Evolutionary conservation across 2,113 vertebrate genomes (phyloP).

Genomic region (Calyptommatus sinebrachiatus): DNA sequence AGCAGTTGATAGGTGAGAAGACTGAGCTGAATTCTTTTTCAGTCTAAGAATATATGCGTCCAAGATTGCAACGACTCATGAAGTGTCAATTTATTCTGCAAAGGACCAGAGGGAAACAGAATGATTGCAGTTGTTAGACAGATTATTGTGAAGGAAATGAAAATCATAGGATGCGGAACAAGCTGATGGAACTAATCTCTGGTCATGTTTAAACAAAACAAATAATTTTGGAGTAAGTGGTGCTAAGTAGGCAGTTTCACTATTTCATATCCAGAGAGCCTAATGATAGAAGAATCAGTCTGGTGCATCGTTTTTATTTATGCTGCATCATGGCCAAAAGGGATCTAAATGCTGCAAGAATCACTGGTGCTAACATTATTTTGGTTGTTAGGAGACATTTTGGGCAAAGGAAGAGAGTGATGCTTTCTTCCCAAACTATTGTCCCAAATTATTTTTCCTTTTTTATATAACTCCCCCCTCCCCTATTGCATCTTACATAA

Average conservation of each 20-base stretch:
- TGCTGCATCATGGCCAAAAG: too few species aligned
- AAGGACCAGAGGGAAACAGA: background rate
- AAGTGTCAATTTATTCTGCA: conserved; percentile 12
- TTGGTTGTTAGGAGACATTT: too few species aligned
- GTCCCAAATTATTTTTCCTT: too few species aligned
- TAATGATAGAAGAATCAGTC: background rate
- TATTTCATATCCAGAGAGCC: background rate
- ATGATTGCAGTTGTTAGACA: background rate
- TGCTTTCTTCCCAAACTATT: too few species aligned
- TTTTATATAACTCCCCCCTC: too few species aligned
- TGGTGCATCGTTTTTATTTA: background rate
- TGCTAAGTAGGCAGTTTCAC: background rate
- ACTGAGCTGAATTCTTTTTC: conserved; percentile 9
- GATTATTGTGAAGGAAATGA: background rate
- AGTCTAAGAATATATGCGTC: background rate
- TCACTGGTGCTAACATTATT: too few species aligned
- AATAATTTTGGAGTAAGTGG: too few species aligned
- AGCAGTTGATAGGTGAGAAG: conserved; percentile 29
- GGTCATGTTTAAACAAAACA: background rate
- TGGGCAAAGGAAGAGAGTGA: too few species aligned
- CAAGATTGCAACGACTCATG: background rate
- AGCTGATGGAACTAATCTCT: background rate
- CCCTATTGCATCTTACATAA: too few species aligned
- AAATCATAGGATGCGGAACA: background rate
- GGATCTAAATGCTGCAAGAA: too few species aligned